phyloP scores from a whole-genome alignment of 2,113 vertebrate species.

The Noturus placidus region DNA sequence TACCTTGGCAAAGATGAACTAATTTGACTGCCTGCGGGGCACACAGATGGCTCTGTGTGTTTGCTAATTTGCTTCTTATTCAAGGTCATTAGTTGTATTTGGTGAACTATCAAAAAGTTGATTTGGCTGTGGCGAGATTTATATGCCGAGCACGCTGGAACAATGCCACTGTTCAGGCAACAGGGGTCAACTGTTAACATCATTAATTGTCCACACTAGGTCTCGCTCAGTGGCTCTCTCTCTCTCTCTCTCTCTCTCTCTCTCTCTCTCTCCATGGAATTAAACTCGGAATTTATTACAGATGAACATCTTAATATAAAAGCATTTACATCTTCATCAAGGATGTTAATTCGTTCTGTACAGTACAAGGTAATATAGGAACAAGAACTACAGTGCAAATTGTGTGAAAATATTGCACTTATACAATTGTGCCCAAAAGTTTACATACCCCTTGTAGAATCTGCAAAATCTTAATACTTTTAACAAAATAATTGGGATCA shows the following conservation, averaged over 20 bases:
- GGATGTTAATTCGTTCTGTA: not conserved
- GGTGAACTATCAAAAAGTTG: conserved; percentile 76
- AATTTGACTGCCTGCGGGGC: conserved; percentile 77
- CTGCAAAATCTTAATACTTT: too few relatives aligned
- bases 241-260: not conserved
- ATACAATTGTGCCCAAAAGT: not conserved
- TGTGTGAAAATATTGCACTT: not conserved
- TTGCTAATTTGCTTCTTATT: conserved; percentile 80
- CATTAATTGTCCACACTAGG: conserved; percentile 32
- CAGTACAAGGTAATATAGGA: not conserved
- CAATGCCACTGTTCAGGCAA: conserved; percentile 60
- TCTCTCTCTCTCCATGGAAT: not conserved
- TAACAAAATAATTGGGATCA: too few relatives aligned
- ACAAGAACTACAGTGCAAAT: not conserved
- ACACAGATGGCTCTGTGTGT: conserved; percentile 79
- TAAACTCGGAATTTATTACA: conserved; percentile 9
- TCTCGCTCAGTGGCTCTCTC: not conserved
- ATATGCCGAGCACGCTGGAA: conserved; percentile 58
- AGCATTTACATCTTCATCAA: conserved; percentile 13
- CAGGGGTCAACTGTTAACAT: conserved; percentile 39
- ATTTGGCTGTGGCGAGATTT: conserved; percentile 72
- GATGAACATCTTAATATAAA: conserved; percentile 13
- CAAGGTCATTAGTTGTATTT: conserved; percentile 82
- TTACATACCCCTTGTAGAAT: too few relatives aligned
- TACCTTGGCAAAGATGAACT: conserved; percentile 78